Conservation (phyloP, 2,888 invertebrate genomes). For the Drosophila atripex region DNA sequence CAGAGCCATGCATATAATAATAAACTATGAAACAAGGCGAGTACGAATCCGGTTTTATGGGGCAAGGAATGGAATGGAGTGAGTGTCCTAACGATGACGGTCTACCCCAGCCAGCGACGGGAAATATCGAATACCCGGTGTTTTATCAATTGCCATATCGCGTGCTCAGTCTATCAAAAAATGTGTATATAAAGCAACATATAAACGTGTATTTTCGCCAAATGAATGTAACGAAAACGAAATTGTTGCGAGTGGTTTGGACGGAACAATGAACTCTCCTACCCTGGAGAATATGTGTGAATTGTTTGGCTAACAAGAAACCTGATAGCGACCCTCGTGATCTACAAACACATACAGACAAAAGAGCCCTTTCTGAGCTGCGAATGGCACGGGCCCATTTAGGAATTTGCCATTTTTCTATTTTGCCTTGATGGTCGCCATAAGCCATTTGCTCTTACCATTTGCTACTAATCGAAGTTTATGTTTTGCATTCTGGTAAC, state of each 20-base stretch:
- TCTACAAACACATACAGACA: slow-evolving; percentile 31
- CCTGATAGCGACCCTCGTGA: slow-evolving; percentile 60
- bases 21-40: slow-evolving; percentile 50
- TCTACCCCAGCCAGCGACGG: slow-evolving; percentile 37
- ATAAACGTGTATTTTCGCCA: slow-evolving; percentile 24
- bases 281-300: slow-evolving; percentile 60
- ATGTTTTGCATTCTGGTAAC: slow-evolving; percentile 43
- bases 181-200: slow-evolving; percentile 37
- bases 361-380: slow-evolving; percentile 17
- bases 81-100: slow-evolving; percentile 30
- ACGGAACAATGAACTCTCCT: slow-evolving; percentile 57
- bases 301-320: slow-evolving; percentile 73
- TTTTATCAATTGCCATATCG: slow-evolving; percentile 79
- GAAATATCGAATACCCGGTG: slow-evolving; percentile 74
- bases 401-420: slow-evolving; percentile 18
- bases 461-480: slow-evolving; percentile 65
- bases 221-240: slow-evolving; percentile 47
- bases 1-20: slow-evolving; percentile 36
- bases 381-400: slow-evolving; percentile 37
- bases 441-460: slow-evolving; percentile 28
- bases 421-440: slow-evolving; percentile 32
- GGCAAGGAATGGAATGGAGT: slow-evolving; percentile 7
- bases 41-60: slow-evolving; percentile 30
- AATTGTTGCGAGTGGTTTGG: slow-evolving; percentile 45
- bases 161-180: slow-evolving; percentile 57